These are phyloP conservation scores for Montipora capitata DNA, from an alignment of 92 coral and sea anemone species.

Conservation along the genomic window DNA sequence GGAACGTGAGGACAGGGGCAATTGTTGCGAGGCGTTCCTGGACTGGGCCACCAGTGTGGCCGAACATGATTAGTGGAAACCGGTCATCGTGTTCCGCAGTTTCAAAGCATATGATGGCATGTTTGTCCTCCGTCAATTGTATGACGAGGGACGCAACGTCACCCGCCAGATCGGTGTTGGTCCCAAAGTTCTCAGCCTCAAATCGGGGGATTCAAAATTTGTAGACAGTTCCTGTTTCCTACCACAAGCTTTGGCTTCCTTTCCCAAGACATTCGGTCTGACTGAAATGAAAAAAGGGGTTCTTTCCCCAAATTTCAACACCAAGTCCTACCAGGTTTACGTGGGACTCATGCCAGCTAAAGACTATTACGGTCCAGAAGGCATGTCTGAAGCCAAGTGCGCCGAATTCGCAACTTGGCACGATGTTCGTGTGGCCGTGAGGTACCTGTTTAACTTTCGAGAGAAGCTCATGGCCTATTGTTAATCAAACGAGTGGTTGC, in stretches of 20 bases:
- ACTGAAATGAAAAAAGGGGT: background rate
- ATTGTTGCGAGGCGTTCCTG: too few species aligned
- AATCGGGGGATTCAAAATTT: background rate
- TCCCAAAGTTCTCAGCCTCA: too few species aligned
- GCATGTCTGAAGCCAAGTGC: background rate
- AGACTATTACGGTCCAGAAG: background rate
- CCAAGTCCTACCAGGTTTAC: background rate
- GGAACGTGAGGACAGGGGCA: too few species aligned
- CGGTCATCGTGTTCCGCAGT: too few species aligned
- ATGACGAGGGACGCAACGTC: too few species aligned
- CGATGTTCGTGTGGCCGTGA: background rate
- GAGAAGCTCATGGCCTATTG: background rate
- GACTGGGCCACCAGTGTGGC: too few species aligned
- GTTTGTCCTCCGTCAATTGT: too few species aligned
- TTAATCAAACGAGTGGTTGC: background rate
- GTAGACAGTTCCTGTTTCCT: background rate
- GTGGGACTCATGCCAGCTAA: background rate
- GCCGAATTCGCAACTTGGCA: background rate
- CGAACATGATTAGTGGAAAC: too few species aligned
- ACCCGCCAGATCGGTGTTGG: too few species aligned
- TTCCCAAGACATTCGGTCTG: background rate
- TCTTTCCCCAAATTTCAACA: slow-evolving; percentile 2
- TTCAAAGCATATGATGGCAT: too few species aligned
- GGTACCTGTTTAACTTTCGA: background rate
- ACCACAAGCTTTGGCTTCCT: background rate